phyloP scores from a whole-genome alignment of 2,888 invertebrate species.

The Rotaria socialis region DNA sequence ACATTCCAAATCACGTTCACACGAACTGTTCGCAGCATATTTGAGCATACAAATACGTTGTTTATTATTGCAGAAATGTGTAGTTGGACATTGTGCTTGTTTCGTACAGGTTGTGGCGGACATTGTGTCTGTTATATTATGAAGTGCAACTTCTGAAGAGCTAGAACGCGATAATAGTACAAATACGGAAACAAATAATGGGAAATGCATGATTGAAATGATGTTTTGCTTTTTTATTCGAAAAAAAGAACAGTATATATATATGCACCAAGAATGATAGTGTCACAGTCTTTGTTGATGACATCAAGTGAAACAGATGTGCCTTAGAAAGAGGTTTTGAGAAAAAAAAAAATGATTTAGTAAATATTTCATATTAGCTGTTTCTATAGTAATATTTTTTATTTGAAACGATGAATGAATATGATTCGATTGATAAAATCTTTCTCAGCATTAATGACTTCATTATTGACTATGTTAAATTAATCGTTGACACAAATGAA shows the following conservation, averaged over 20 bases:
- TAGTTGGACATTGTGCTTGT: not conserved
- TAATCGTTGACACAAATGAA: not conserved
- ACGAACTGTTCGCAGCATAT: not conserved
- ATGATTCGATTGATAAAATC: not conserved
- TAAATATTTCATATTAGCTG: not conserved
- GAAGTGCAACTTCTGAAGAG: not conserved
- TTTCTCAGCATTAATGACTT: not conserved
- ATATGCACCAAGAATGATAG: not conserved
- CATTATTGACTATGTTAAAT: not conserved
- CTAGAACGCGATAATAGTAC: not conserved
- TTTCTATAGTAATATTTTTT: not conserved
- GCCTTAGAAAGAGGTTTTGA: not conserved
- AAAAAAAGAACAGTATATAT: not conserved
- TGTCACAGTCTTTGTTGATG: not conserved
- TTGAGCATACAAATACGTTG: not conserved
- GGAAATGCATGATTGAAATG: not conserved
- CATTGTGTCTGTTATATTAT: not conserved
- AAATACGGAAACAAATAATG: not conserved
- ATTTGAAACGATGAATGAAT: not conserved
- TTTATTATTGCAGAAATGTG: not conserved
- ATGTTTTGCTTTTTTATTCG: not conserved
- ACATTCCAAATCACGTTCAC: not conserved
- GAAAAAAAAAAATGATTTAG: not conserved
- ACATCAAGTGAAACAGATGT: not conserved
- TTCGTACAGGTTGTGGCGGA: not conserved